Conservation (phyloP, 2,113 vertebrate genomes). For the Columbina picui region DNA sequence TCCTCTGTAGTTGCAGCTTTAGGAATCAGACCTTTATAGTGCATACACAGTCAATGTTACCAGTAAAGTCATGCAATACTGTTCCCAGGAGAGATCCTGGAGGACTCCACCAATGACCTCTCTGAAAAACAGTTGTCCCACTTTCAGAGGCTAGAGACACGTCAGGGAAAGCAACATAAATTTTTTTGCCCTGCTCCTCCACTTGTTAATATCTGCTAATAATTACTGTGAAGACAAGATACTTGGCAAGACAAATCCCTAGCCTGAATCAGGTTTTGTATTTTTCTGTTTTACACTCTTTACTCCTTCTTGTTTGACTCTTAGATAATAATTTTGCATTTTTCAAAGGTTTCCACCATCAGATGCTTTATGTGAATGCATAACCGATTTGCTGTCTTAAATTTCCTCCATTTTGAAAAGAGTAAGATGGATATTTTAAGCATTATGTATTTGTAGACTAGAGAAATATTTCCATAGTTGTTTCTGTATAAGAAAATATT, state of each 20-base stretch:
- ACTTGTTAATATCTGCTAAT: neutral
- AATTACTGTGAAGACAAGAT: neutral
- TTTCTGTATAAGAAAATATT: neutral
- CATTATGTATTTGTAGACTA: neutral
- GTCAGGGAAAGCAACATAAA: neutral
- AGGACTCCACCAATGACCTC: neutral
- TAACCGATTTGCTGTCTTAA: neutral
- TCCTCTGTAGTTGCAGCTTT: neutral
- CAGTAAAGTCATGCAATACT: neutral
- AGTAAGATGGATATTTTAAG: neutral
- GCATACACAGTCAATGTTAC: neutral
- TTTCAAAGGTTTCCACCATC: neutral
- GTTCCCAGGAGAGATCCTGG: neutral
- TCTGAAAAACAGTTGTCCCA: neutral
- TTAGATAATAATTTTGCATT: neutral
- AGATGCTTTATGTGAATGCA: neutral
- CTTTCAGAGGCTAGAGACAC: neutral
- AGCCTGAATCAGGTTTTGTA: accelerated
- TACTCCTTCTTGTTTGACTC: neutral
- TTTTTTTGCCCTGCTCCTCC: neutral
- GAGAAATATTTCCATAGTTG: neutral
- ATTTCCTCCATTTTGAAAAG: neutral
- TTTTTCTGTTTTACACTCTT: neutral
- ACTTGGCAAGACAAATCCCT: accelerated
- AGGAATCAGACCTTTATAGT: neutral